A percentile compares a stretch with the other conserved stretches of the same genome.
These are phyloP conservation scores for Karalla daura DNA, from an alignment of 2,797 vertebrate genomes.

Conservation along the genomic window DNA sequence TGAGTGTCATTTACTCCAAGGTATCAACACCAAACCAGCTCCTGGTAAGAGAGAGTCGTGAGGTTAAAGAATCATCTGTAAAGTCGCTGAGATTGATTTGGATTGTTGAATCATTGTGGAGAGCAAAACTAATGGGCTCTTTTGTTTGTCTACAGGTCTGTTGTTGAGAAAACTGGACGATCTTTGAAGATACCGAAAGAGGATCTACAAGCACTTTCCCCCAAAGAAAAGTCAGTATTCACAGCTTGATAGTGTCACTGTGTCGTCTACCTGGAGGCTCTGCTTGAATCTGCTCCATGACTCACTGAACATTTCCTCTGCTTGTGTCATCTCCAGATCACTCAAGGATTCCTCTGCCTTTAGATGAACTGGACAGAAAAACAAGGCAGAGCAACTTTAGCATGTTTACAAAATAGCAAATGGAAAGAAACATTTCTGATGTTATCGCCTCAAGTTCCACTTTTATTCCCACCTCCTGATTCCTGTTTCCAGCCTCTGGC, in stretches of 20 bases:
- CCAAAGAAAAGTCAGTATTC: constrained; percentile 49
- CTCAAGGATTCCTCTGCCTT: constrained; percentile 45
- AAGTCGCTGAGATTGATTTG: neutral
- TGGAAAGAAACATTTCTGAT: constrained; percentile 65
- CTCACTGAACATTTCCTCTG: neutral
- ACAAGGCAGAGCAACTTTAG: constrained; percentile 17
- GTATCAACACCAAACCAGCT: neutral
- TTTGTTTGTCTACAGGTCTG: constrained; percentile 52
- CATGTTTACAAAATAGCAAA: constrained; percentile 60
- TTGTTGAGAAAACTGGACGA: constrained; percentile 45
- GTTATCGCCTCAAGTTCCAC: constrained; percentile 37
- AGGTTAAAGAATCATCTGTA: neutral
- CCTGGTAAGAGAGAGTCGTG: neutral
- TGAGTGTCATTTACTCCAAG: neutral
- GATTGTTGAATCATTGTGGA: neutral
- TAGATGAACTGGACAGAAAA: constrained; percentile 56
- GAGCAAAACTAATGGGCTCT: constrained; percentile 27
- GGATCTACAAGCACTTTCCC: constrained; percentile 48
- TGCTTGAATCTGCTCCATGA: neutral
- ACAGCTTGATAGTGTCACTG: neutral
- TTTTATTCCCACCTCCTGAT: constrained; percentile 46
- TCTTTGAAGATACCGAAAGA: constrained; percentile 44
- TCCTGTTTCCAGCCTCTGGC: constrained; percentile 63
- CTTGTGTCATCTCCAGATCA: constrained; percentile 45
- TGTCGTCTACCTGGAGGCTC: too few relatives aligned